Conservation (phyloP, 2,888 invertebrate genomes). For the Coronaproctus castanopsis region DNA sequence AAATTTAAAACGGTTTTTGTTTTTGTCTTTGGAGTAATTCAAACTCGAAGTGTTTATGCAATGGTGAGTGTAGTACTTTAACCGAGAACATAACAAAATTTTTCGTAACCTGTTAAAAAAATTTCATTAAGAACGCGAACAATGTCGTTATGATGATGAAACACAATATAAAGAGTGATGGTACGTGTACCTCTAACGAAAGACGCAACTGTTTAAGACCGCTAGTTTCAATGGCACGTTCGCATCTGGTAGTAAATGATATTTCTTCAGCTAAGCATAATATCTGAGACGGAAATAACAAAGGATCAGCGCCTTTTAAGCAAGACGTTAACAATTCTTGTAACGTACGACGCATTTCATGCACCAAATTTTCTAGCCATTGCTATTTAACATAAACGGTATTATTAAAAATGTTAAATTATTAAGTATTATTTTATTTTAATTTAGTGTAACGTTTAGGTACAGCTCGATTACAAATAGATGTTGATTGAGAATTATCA, state of each 20-base stretch:
- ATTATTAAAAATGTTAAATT: not conserved
- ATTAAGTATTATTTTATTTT: not conserved
- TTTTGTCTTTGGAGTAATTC: too few relatives aligned
- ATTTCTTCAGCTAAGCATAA: slow-evolving; percentile 68
- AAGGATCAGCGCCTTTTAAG: slow-evolving; percentile 33
- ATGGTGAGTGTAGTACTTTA: too few relatives aligned
- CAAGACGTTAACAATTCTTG: slow-evolving; percentile 43
- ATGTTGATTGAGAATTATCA: not conserved
- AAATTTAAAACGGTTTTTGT: too few relatives aligned
- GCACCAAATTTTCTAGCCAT: slow-evolving; percentile 61
- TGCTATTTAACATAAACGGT: too few relatives aligned
- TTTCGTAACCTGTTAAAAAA: too few relatives aligned
- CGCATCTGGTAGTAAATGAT: slow-evolving; percentile 62
- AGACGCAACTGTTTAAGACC: slow-evolving; percentile 34
- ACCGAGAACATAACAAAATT: too few relatives aligned
- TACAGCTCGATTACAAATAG: not conserved
- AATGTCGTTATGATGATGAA: too few relatives aligned
- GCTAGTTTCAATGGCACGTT: slow-evolving; percentile 52
- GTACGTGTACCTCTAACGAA: slow-evolving; percentile 32
- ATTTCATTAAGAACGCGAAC: too few relatives aligned
- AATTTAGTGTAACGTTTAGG: not conserved
- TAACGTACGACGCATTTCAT: slow-evolving; percentile 59
- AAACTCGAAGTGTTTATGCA: too few relatives aligned
- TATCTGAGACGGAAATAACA: slow-evolving; percentile 52
- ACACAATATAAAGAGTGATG: too few relatives aligned